Base-by-base conservation (phyloP, 2,888 invertebrate genomes). In the Conchocele bisecta region DNA sequence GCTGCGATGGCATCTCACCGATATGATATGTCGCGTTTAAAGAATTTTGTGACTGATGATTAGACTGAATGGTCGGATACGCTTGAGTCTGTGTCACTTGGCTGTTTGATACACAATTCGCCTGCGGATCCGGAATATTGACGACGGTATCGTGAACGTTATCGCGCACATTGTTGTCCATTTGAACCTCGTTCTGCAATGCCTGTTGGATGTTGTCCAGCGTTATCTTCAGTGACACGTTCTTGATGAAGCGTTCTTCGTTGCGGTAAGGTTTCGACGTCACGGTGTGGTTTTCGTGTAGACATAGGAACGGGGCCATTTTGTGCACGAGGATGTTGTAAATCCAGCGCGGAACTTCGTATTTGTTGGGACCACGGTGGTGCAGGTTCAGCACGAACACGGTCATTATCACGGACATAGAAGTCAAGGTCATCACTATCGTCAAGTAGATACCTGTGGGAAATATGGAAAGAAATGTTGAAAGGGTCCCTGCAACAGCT, bases 341-440 rank as follows among this genome's bases (percentile, higher is more conserved):
- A 48, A 93, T 84, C 92, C 93, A 93, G 31, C 81, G 65, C 2
- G 93, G 93, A 15, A 93, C 91, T 63, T 91, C 89, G 42, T 90
- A 89, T 75, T 92, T 91, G 75, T 91, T 80, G 0, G 89, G 93
- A 6, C 92, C 92, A 54, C 93, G 89, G 86, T 93, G 93, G 80
- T 93, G 93, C 63, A 93, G 92, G 85, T 93, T 93, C 20, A 93
- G 89, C 3, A 93, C 93, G 70, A 92, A 90, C 53, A 93, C 93
- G 2, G 93, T 93, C 90, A 92, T 91, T 60, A 93, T 92, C 71
- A 92, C 93, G 4, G 93, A 93, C 64, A 93, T 91, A 31, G 93
- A 93, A n/a, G 93, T 93, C 85, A 93, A 91, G 29, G 92, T 92
- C 93, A 93, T 93, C 37, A 93, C 93, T 13, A 92, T 92, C 1